Percentiles rank a stretch among this genome's conserved stretches.
Conservation (phyloP, 2,797 vertebrate species). For the Vultur gryphus region DNA sequence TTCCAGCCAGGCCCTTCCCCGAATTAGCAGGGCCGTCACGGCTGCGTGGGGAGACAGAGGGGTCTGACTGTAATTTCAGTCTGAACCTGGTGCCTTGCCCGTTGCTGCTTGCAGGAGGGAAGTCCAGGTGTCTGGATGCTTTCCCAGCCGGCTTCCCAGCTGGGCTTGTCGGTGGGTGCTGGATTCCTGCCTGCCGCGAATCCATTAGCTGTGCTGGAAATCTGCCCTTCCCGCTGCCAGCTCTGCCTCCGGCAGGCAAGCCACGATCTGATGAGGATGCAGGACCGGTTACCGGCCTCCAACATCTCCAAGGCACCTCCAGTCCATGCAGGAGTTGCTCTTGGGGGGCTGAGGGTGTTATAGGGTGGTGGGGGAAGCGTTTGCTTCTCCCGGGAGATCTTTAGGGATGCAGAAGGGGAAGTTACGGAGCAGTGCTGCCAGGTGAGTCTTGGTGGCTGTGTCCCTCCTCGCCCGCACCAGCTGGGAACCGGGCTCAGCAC, state of each 20-base stretch:
- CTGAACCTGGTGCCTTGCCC: neutral
- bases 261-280: rapidly evolving
- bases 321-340: neutral
- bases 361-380: rapidly evolving
- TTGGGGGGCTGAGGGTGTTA: neutral
- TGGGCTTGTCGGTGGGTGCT: neutral
- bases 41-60: neutral
- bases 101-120: neutral
- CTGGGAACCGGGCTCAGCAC: neutral
- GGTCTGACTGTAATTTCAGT: neutral
- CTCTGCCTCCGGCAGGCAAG: neutral
- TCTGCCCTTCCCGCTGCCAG: neutral
- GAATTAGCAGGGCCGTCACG: neutral
- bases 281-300: neutral
- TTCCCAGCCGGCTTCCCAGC: neutral
- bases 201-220: constrained; percentile 1
- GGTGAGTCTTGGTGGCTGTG: neutral
- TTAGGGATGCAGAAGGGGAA: neutral
- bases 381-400: neutral
- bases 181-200: neutral
- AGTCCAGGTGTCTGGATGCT: neutral
- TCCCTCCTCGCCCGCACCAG: neutral
- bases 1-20: neutral
- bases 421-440: rapidly evolving
- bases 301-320: neutral